Conservation (phyloP, 2,888 invertebrate species). For the Pterobdella sp. region DNA sequence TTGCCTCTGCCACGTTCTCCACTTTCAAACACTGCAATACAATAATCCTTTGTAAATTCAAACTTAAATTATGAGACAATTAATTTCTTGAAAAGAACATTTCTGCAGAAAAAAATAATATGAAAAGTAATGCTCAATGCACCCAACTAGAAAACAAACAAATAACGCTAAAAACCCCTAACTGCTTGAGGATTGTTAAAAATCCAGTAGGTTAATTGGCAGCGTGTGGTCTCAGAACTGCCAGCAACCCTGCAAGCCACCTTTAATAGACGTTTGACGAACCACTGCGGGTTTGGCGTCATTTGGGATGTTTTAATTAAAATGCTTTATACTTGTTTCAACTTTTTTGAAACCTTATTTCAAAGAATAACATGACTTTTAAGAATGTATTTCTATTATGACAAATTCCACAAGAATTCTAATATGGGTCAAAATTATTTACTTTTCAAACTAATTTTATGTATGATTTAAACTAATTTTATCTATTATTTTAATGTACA, state of each 20-base stretch:
- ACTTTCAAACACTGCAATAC: conserved; percentile 55
- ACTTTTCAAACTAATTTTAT: too few relatives aligned
- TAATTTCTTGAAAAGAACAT: neutral
- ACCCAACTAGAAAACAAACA: neutral
- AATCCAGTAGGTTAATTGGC: conserved; percentile 8
- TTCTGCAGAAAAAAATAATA: neutral
- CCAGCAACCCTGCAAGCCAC: neutral
- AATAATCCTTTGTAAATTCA: too few relatives aligned
- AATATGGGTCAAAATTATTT: too few relatives aligned
- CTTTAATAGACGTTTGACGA: conserved; percentile 1
- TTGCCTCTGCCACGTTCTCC: conserved; percentile 58
- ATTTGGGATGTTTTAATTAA: neutral
- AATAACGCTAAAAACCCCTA: neutral
- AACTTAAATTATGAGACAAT: too few relatives aligned
- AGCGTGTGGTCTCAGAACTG: neutral
- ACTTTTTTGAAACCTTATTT: neutral
- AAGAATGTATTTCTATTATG: too few relatives aligned
- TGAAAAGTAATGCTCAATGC: neutral
- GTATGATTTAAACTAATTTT: too few relatives aligned
- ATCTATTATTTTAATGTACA: too few relatives aligned
- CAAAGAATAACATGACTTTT: too few relatives aligned
- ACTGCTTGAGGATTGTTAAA: conserved; percentile 4
- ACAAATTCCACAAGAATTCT: too few relatives aligned
- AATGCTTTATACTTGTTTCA: neutral
- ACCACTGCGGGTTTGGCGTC: neutral